Evolutionary conservation across 1,140 invertebrate genomes (phyloP).

Genomic region (Homalodisca vitripennis): DNA sequence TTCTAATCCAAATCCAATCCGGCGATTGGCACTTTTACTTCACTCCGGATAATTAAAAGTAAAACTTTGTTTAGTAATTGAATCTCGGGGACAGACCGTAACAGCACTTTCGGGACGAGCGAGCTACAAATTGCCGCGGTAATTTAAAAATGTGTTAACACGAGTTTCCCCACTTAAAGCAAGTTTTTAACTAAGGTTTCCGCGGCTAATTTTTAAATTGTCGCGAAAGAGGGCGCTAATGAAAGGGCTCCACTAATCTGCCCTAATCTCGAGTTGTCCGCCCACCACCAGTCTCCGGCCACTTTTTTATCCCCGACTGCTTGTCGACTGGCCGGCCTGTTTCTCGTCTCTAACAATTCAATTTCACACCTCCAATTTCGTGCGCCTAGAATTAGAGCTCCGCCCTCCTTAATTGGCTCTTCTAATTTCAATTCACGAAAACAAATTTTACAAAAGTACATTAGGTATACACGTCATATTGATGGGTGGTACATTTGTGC

Average conservation of each 20-base stretch:
- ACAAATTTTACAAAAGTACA: no score
- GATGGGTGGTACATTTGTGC: no score
- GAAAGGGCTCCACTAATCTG: slow-evolving; percentile 4
- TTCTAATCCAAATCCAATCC: no score
- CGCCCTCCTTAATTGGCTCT: no score
- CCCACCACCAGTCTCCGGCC: slow-evolving; percentile 3
- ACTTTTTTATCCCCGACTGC: not conserved
- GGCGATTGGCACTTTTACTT: no score
- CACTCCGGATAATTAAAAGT: slow-evolving; percentile 3
- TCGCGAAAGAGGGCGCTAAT: slow-evolving; percentile 6
- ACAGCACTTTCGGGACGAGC: not conserved
- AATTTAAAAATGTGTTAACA: slow-evolving; percentile 8
- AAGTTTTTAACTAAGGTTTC: slow-evolving; percentile 18
- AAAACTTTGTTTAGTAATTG: not conserved
- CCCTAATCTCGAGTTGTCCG: not conserved
- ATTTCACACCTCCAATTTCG: no score
- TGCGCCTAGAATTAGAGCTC: no score
- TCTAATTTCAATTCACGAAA: no score
- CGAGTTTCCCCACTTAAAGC: not conserved
- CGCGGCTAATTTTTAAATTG: slow-evolving; percentile 17
- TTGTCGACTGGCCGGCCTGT: no score
- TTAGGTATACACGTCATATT: no score
- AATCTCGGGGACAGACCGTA: no score
- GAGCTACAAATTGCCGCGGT: not conserved
- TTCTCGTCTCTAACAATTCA: no score